Evolutionary conservation across 2,797 vertebrate genomes (phyloP).

Genomic region (Sebastes nivosus): DNA sequence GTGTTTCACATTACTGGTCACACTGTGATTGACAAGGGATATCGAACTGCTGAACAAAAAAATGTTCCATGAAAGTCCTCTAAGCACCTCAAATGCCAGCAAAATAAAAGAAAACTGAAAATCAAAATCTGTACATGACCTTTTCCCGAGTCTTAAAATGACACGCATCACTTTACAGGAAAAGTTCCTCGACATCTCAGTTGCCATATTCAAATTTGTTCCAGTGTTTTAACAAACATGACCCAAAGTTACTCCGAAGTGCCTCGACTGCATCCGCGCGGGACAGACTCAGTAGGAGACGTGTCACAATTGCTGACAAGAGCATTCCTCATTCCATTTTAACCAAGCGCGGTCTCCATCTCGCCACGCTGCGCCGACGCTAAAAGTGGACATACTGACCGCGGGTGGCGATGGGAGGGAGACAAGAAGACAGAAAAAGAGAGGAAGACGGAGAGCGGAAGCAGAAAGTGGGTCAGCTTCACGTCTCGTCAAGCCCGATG

Average conservation of each 20-base stretch:
- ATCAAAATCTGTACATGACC: not conserved
- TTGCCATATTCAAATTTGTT: constrained; percentile 1
- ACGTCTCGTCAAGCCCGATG: constrained; percentile 60
- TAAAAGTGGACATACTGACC: constrained; percentile 66
- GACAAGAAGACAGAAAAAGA: constrained; percentile 49
- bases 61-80: not conserved
- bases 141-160: not conserved
- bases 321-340: constrained; percentile 39
- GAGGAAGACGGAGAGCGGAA: constrained; percentile 26
- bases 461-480: constrained; percentile 70
- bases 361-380: constrained; percentile 16
- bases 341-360: constrained; percentile 34
- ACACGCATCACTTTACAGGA: not conserved
- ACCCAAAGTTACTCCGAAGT: constrained; percentile 29
- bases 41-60: not conserved
- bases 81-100: not conserved
- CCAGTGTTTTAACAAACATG: constrained; percentile 48
- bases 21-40: not conserved
- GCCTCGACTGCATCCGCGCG: constrained; percentile 31
- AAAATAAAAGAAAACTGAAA: not conserved
- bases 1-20: not conserved
- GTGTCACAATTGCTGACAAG: constrained; percentile 60
- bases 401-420: constrained; percentile 41
- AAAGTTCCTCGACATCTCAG: constrained; percentile 31
- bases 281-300: constrained; percentile 51